phyloP scores from a whole-genome alignment of 2,113 vertebrate genomes.

The Chiloscyllium plagiosum region DNA sequence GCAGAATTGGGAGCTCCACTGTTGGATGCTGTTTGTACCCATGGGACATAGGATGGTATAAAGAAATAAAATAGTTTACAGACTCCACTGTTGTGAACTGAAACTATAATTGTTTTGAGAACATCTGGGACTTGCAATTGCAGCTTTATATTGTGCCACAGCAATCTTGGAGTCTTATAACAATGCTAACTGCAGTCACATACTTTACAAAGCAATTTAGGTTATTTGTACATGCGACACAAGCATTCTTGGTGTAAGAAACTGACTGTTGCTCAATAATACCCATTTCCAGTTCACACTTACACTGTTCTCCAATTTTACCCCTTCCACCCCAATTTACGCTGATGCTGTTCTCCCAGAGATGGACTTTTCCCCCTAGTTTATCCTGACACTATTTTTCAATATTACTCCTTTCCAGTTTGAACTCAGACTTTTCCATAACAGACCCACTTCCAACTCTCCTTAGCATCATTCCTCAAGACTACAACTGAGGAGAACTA shows the following conservation, averaged over 20 bases:
- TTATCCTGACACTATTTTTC: neutral
- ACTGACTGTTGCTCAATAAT: neutral
- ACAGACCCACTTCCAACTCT: neutral
- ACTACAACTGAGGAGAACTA: too few relatives aligned
- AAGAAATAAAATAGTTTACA: neutral
- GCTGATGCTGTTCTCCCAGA: neutral
- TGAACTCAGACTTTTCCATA: neutral
- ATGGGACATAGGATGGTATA: neutral
- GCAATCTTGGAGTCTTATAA: neutral
- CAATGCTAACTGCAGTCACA: neutral
- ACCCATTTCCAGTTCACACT: neutral
- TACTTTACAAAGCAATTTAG: neutral
- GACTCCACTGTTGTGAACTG: neutral
- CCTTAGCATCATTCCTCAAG: neutral
- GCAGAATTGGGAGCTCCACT: neutral
- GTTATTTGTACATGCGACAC: neutral
- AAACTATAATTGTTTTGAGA: neutral
- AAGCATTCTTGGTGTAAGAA: neutral
- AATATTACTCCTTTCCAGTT: neutral
- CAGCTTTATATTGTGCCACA: neutral
- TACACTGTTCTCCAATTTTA: neutral
- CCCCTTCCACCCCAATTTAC: neutral
- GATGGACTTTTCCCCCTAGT: neutral
- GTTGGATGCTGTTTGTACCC: neutral
- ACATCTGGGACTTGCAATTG: neutral